Base-by-base conservation (phyloP, 2,797 vertebrate genomes). In the Amniataba percoides region DNA sequence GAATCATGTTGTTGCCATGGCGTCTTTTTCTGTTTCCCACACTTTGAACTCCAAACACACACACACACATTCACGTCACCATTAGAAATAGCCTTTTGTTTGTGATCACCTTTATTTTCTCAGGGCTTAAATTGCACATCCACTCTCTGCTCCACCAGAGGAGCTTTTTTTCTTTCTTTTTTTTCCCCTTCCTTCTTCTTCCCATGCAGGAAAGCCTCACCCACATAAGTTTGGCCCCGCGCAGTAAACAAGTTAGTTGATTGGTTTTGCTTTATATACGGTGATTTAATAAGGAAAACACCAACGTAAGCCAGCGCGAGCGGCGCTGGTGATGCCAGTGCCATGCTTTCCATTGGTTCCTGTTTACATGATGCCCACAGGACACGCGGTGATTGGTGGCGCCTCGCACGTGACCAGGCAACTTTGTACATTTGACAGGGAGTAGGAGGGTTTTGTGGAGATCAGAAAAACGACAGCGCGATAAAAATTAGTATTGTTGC, bases 381-480 rank as follows among this genome's bases (percentile, higher is more conserved):
- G 90, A 94, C 90, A 89, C 90, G 89, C 95, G 59, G 89, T 92
- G 94, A 96, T 96, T 97, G 96, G 96, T 96, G 94, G 94, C 86
- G 93, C 82, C 56, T 82, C 92, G 92, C 98, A 99, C 97, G 97
- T 99, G 98, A 96, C 91, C 94, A 94, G 91, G 88, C 95, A 97
- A 97, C 96, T 97, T 97, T 96, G 95, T 96, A 95, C 96, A 96
- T 96, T 96, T 96, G 96, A 97, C 96, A 96, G 95, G 92, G 94
- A 94, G 93, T 95, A 96, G 96, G 96, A 94, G 94, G 95, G 96
- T 97, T 97, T 95, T 97, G 96, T 92, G 94, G 95, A 97, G 95
- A 97, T 96, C 97, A 97, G 97, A 98, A 97, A 99, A 98, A 99
- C 97, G 97, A 98, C 97, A 97, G 97, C 96, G 96, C 96, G 96